Conservation (phyloP, 37 sponge, comb jelly and placozoan species). For the Haliclona indistincta region DNA sequence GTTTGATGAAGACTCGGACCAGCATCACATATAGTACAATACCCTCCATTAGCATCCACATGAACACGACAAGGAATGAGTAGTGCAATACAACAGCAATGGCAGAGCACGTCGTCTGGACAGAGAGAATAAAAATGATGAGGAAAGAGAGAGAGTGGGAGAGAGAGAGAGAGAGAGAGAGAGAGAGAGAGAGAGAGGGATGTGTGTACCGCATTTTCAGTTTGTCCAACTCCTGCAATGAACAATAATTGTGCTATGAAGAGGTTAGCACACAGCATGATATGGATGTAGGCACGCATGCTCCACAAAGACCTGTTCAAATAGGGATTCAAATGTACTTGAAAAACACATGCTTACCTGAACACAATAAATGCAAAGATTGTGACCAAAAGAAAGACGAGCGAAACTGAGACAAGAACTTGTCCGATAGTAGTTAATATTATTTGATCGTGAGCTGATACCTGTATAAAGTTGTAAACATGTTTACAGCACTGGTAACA, state of each 20-base stretch:
- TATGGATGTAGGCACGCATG: slow-evolving; percentile 52
- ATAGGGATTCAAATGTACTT: background rate
- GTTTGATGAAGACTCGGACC: slow-evolving; percentile 47
- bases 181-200: too few species aligned
- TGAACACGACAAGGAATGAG: slow-evolving; percentile 54
- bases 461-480: too few species aligned
- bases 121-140: too few species aligned
- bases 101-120: slow-evolving; percentile 33
- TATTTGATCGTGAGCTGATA: too few species aligned
- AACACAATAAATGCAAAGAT: slow-evolving; percentile 20
- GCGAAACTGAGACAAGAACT: slow-evolving; percentile 48
- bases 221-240: slow-evolving; percentile 31
- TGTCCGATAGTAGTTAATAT: slow-evolving; percentile 18
- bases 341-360: slow-evolving; percentile 24
- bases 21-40: slow-evolving; percentile 54
- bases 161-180: too few species aligned
- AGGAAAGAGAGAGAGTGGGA: too few species aligned
- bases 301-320: slow-evolving; percentile 56
- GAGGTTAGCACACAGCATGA: slow-evolving; percentile 53
- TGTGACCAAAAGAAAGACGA: slow-evolving; percentile 33
- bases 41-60: slow-evolving; percentile 87
- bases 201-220: slow-evolving; percentile 26
- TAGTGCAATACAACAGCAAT: slow-evolving; percentile 63
- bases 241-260: slow-evolving; percentile 51
- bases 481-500: too few species aligned